Percentiles rank a stretch among this genome's conserved stretches.
phyloP scores from a whole-genome alignment of 2,113 vertebrate genomes.

The Ailuropoda melanoleuca region DNA sequence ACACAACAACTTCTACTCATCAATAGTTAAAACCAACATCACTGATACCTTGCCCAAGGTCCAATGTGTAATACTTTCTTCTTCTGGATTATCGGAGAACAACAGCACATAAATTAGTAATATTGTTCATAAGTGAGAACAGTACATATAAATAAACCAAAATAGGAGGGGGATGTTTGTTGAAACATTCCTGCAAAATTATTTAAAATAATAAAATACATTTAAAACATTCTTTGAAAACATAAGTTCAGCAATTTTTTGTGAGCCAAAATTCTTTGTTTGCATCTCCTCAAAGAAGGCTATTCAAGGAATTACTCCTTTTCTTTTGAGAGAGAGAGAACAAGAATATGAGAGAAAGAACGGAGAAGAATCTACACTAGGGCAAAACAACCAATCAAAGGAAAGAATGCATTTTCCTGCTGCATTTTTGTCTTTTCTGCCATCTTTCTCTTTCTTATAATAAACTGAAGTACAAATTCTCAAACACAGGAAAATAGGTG shows the following conservation, averaged over 20 bases:
- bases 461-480: not conserved
- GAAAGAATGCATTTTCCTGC: not conserved
- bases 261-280: not conserved
- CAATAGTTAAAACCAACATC: not conserved
- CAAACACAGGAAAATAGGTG: not conserved
- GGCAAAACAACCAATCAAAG: not conserved
- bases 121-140: not conserved
- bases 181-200: not conserved
- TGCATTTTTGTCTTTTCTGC: not conserved
- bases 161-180: not conserved
- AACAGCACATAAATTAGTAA: not conserved
- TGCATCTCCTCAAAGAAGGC: not conserved
- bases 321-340: not conserved
- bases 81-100: not conserved
- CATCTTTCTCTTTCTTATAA: not conserved
- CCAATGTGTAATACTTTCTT: not conserved
- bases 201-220: not conserved
- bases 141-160: not conserved
- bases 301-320: not conserved
- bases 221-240: slow-evolving; percentile 4
- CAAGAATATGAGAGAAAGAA: not conserved
- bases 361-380: not conserved
- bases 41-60: not conserved
- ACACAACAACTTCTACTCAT: not conserved
- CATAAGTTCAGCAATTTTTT: not conserved